Evolutionary conservation across 2,888 invertebrate species (phyloP).

Genomic region (Drosophila emarginata): DNA sequence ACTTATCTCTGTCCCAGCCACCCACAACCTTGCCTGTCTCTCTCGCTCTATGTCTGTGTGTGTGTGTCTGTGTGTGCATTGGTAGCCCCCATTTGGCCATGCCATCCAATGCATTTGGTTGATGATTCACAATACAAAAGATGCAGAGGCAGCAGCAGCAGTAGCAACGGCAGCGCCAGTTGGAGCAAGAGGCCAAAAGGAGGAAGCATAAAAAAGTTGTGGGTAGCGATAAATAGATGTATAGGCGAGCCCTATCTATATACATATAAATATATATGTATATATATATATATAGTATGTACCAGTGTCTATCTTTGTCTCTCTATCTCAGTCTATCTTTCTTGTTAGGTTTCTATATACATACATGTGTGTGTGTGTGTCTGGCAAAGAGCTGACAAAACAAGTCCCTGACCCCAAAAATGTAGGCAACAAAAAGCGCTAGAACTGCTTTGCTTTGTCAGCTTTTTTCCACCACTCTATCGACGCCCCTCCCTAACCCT

Average conservation of each 20-base stretch:
- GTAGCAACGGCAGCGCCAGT: slow-evolving; percentile 9
- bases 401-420: slow-evolving; percentile 77
- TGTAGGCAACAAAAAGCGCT: slow-evolving; percentile 65
- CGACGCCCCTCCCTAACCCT: neutral
- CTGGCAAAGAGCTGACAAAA: slow-evolving; percentile 60
- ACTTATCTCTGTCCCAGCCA: slow-evolving; percentile 48
- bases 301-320: slow-evolving; percentile 1
- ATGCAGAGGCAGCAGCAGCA: slow-evolving; percentile 53
- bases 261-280: slow-evolving; percentile 1
- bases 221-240: slow-evolving; percentile 62
- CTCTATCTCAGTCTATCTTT: neutral
- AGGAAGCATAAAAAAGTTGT: slow-evolving; percentile 39
- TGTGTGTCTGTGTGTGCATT: slow-evolving; percentile 46
- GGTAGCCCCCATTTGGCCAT: slow-evolving; percentile 51
- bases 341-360: neutral
- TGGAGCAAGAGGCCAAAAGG: slow-evolving; percentile 21
- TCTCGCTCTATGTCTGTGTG: neutral
- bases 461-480: slow-evolving; percentile 26
- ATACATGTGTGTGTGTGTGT: slow-evolving; percentile 19
- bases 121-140: slow-evolving; percentile 69
- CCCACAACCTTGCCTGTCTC: neutral
- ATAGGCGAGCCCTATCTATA: slow-evolving; percentile 37
- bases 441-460: slow-evolving; percentile 59
- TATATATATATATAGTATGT: slow-evolving; percentile 1
- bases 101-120: slow-evolving; percentile 60